These are phyloP conservation scores for Aphodius sticticus DNA, from an alignment of 2,888 invertebrate genomes.

Conservation along the genomic window DNA sequence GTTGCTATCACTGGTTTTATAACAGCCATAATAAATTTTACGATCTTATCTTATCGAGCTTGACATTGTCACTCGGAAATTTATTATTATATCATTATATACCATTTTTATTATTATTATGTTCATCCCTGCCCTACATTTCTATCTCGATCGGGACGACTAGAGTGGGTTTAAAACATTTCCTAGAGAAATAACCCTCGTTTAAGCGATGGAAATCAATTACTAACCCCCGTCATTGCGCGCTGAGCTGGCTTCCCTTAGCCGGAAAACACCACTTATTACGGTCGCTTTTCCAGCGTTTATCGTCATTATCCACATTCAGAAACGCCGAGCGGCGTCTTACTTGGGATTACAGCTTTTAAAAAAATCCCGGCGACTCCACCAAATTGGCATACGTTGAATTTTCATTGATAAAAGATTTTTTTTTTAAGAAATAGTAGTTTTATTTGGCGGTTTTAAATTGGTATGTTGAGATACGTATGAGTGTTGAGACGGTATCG, in stretches of 20 bases:
- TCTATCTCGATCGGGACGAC: not conserved
- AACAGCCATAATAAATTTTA: too few relatives aligned
- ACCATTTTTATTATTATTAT: too few relatives aligned
- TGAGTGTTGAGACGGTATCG: not conserved
- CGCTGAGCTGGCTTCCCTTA: not conserved
- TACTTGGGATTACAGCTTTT: not conserved
- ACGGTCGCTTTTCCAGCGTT: not conserved
- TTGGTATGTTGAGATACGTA: too few relatives aligned
- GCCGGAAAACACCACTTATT: not conserved
- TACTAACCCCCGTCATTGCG: not conserved
- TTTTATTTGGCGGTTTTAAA: too few relatives aligned
- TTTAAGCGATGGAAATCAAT: not conserved
- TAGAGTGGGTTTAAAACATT: not conserved
- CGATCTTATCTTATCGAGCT: too few relatives aligned
- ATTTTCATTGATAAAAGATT: not conserved
- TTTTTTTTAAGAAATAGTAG: too few relatives aligned
- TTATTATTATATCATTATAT: too few relatives aligned
- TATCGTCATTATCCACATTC: not conserved
- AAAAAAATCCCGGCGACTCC: not conserved
- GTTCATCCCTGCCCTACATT: not conserved
- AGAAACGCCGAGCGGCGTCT: not conserved
- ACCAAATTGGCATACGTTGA: not conserved
- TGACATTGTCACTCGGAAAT: too few relatives aligned
- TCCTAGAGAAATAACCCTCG: not conserved
- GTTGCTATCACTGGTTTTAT: too few relatives aligned